phyloP scores from a whole-genome alignment of 2,888 invertebrate genomes.

The Psylliodes chrysocephalus region DNA sequence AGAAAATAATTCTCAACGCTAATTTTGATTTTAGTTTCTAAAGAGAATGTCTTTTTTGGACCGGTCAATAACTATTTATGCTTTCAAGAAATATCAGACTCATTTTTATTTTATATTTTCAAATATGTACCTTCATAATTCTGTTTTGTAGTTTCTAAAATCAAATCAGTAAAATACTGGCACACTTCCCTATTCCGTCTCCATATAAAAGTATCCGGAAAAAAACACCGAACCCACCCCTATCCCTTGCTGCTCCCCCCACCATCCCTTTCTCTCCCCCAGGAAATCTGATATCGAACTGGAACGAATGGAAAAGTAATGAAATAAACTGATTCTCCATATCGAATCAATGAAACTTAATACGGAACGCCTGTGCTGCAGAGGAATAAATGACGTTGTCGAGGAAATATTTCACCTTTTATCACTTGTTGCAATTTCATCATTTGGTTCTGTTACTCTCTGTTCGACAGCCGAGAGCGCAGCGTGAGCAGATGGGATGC shows the following conservation, averaged over 20 bases:
- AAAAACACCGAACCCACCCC: constrained; percentile 4
- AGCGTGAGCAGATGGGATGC: constrained; percentile 12
- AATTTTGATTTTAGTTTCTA: too few species aligned
- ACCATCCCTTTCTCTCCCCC: constrained; percentile 49
- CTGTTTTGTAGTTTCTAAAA: too few species aligned
- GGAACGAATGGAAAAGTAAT: constrained; percentile 58
- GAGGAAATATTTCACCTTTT: constrained; percentile 31
- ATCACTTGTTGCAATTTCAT: constrained; percentile 29
- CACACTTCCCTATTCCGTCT: background rate
- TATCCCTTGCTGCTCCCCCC: constrained; percentile 31
- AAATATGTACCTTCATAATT: too few species aligned
- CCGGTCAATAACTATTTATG: too few species aligned
- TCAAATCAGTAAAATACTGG: background rate
- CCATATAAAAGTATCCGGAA: background rate
- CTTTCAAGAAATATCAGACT: too few species aligned
- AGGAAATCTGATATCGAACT: constrained; percentile 58
- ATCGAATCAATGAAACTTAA: constrained; percentile 56
- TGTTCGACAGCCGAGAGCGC: background rate
- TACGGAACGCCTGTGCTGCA: constrained; percentile 48
- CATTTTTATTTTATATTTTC: too few species aligned
- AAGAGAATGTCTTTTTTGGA: too few species aligned
- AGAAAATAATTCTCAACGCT: too few species aligned
- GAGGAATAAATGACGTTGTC: constrained; percentile 41
- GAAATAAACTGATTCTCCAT: constrained; percentile 58
- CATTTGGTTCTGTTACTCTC: background rate